Evolutionary conservation across 1,140 invertebrate genomes (phyloP), one percentile per base, ranked within the genome.

Genomic region (Monomorium pharaonis): DNA sequence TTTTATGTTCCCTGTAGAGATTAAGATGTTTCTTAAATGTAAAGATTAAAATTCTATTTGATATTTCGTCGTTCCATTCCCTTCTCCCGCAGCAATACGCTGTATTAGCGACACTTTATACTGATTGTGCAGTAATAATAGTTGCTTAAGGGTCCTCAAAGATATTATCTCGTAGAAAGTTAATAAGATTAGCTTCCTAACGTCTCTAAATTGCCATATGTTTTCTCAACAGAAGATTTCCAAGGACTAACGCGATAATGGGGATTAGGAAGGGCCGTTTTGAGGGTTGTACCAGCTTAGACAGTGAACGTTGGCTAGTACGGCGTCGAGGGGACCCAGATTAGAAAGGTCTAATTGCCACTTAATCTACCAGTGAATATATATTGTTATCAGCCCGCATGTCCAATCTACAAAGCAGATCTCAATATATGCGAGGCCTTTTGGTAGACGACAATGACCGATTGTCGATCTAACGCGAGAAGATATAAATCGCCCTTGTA

Each of bases 331-430:
- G 42, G 63, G 60, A 87, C 63, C 42, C 30, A 76, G 87, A 89
- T 89, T 89, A 80, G 67, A 87, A 75, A 70, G 87, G 49, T 80
- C 62, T 89, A 88, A 89, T 89, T 88, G 74, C 42, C 65, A 65
- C 54, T 44, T 47, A 76, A 49, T 58, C 51, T 21, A 37, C 14
- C 27, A 37, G 14, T 6, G 75, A 78, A 56, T 67, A 58, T 65
- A 62, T 56, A 58, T 67, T 18, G 51, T 78, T 24, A 78, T 67
- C 63, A 77, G 14, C 63, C 63, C 83, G 62, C 44, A 78, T 80
- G 10, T 18, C 10, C n/a, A 14, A 80, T 51, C 9, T 30, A 42
- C 44, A 63, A 76, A 84, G 30, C 44, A 42, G 10, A 51, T 33
- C 14, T 54, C 18, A 44, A 54, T 49, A 27, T 67, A 27, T 5